Base-by-base conservation (phyloP, 2,888 invertebrate genomes). In the Zelleria hepariella region DNA sequence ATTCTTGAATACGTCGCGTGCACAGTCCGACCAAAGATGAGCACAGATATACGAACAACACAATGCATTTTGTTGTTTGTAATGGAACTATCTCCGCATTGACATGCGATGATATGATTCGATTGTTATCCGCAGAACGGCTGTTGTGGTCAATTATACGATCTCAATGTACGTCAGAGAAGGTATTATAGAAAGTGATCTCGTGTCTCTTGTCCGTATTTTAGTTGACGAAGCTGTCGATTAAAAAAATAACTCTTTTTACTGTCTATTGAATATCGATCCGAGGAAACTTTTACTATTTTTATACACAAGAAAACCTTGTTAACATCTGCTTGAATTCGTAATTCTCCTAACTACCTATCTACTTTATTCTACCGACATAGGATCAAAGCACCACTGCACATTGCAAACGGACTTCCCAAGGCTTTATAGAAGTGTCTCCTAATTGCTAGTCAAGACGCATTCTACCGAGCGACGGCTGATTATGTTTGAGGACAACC, bases 391-490 rank as follows among this genome's bases (percentile, higher is more conserved):
- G 54, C 54, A 25, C 23, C n/a, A 25, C 18, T 26, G 54, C 20
- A 54, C 26, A 54, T 25, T 26, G 2, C 18, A 54, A 54, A 54
- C 54, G 54, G 54, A 54, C n/a, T 15, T 54, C 54, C 54, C 24
- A 15, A 8, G 54, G 26, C 54, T 42, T 25, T 54, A 7, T 2
- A 51, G 8, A 5, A 49, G 54, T 54, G 54, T 54, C 54, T 24
- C 26, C 25, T 54, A 54, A 54, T 54, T 54, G 24, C 7, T 26
- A 54, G 26, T n/a, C 25, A n/a, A n/a, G 18, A 26, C 54, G 26
- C 53, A 53, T 53, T 20, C 53, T 53, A n/a, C 54, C 26, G 7
- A 26, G 26, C n/a, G 15, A 25, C 54, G 26, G 10, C 51, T 21
- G 51, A 51, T 20, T 8, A 20, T 23, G 51, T 51, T 49, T 21